phyloP scores from a whole-genome alignment of 2,888 invertebrate species.

The Petrolisthes manimaculis region DNA sequence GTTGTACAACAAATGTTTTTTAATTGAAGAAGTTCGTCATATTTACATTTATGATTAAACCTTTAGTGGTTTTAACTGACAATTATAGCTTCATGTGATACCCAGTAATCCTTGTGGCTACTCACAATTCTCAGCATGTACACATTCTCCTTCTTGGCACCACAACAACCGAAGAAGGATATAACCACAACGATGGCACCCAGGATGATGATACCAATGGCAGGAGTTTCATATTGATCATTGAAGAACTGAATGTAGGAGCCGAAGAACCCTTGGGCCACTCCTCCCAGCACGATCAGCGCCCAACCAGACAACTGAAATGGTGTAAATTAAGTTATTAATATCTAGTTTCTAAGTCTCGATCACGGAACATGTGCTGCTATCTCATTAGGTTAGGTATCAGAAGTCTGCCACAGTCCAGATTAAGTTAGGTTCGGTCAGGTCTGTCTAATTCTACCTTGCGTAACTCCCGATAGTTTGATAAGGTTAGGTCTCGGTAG shows the following conservation, averaged over 20 bases:
- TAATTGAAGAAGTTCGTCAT: too few relatives aligned
- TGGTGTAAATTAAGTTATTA: too few relatives aligned
- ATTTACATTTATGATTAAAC: too few relatives aligned
- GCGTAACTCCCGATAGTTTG: too few relatives aligned
- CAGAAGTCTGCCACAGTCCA: not conserved
- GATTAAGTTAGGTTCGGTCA: not conserved
- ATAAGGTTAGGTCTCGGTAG: too few relatives aligned
- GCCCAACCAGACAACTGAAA: constrained; percentile 49
- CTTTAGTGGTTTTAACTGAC: too few relatives aligned
- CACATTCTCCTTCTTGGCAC: constrained; percentile 57
- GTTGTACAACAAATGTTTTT: too few relatives aligned
- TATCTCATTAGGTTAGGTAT: not conserved
- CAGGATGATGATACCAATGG: constrained; percentile 59
- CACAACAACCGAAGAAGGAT: constrained; percentile 64
- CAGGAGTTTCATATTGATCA: constrained; percentile 50
- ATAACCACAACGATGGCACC: constrained; percentile 54
- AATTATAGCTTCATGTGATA: too few relatives aligned
- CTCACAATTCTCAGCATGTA: constrained; percentile 60
- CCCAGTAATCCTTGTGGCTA: not conserved
- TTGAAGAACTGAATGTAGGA: constrained; percentile 54
- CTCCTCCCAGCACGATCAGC: constrained; percentile 50
- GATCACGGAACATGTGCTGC: not conserved
- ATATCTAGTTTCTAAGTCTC: too few relatives aligned
- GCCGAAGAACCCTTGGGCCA: constrained; percentile 59
- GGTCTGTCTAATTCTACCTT: too few relatives aligned